Base-by-base conservation (phyloP, 2,113 vertebrate genomes). In the Opisthocomus hoazin region DNA sequence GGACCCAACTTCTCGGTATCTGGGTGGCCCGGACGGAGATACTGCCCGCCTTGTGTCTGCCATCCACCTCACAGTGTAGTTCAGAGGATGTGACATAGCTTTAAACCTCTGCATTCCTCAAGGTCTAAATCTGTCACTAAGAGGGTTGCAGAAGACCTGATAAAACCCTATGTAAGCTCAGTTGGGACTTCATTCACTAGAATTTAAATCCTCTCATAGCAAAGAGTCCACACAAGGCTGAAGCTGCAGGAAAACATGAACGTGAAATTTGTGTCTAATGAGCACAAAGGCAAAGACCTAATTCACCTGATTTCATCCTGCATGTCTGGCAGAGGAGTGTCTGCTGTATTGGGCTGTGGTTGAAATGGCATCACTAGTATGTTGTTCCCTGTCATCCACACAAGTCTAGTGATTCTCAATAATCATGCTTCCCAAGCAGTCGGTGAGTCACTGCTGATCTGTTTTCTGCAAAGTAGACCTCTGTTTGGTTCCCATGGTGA, bases 401-500 rank as follows among this genome's bases (percentile, higher is more conserved):
- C 86, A 87, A 93, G 84, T 87, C 84, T 92, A 85, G 94, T 83
- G 90, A 82, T 79, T 96, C 94, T 94, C 91, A 77, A 54, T 90
- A 94, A 91, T 94, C 48, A 29, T 76, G 32, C 94, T 91, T 92
- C 84, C 69, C 63, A 50, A 94, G 95, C 70, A 80, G 63, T 39
- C 1, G 0, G 78, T 96, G 96, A 97, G 87, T 97, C 96, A 96
- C 86, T 91, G 79, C 89, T 93, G 94, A 87, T 94, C 90, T 94
- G 92, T 94, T 94, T 96, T 89, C 92, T 92, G 80, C 84, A 87
- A 64, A 94, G 86, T 4, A 97, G 87, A 94, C 84, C 53, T 84
- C 92, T 76, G 32, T 90, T 93, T 93, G 57, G 96, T 96, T 96
- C 86, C 96, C 95, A 95, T 94, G 91, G 96, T 82, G 87, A 96